These are phyloP conservation scores for Sternotherus odoratus DNA, from an alignment of 2,797 vertebrate species.

Conservation along the genomic window DNA sequence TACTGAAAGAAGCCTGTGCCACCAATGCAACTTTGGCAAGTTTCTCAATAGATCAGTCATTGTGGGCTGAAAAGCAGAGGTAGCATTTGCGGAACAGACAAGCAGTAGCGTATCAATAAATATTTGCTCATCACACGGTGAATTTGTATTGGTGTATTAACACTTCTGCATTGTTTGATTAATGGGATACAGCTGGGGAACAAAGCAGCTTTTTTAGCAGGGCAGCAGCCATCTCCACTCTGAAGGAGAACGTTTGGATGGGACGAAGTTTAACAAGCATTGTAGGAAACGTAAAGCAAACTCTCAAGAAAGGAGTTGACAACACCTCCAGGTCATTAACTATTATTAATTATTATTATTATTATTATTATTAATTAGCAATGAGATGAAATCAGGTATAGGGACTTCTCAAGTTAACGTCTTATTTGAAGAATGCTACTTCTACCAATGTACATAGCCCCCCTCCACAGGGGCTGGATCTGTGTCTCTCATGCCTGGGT, in stretches of 20 bases:
- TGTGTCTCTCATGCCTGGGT: neutral
- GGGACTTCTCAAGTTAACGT: neutral
- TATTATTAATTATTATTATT: no score
- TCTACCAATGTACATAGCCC: neutral
- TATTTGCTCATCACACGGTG: rapidly evolving
- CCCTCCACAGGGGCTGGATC: neutral
- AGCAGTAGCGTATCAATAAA: neutral
- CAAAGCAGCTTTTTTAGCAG: no score
- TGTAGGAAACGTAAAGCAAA: neutral
- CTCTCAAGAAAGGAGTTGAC: neutral
- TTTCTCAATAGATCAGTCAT: rapidly evolving
- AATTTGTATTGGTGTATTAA: rapidly evolving
- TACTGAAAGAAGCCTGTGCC: neutral
- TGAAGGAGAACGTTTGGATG: neutral
- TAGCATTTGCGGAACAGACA: neutral
- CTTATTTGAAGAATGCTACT: neutral
- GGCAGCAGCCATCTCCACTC: neutral
- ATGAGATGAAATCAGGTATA: neutral
- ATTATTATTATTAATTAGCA: neutral
- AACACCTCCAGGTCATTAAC: neutral
- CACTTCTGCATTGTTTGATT: neutral
- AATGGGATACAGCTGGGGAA: neutral
- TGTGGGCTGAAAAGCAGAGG: neutral
- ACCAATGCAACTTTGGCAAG: neutral
- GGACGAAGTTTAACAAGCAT: neutral